Percentiles rank a stretch among this genome's conserved stretches.
These are phyloP conservation scores for Tolypeutes matacus DNA, from an alignment of 2,797 vertebrate species.

Conservation along the genomic window DNA sequence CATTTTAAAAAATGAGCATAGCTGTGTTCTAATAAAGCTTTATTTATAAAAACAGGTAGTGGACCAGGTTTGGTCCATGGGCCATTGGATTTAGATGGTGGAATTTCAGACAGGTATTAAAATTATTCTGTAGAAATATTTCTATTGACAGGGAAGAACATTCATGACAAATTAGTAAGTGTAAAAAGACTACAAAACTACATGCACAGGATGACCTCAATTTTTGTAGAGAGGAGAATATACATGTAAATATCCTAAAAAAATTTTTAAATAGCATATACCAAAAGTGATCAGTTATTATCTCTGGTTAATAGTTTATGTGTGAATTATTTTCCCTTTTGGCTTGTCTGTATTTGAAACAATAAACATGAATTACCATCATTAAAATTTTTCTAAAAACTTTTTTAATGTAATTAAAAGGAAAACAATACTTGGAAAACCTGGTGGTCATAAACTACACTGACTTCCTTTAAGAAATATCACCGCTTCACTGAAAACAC, in stretches of 20 bases:
- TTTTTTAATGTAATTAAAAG: conserved; percentile 19
- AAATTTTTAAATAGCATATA: background rate
- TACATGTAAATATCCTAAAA: background rate
- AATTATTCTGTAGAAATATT: conserved; percentile 12
- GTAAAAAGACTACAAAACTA: background rate
- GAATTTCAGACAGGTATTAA: background rate
- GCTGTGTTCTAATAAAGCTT: background rate
- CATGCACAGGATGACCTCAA: background rate
- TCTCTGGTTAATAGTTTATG: background rate
- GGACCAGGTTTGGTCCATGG: background rate
- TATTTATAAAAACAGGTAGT: background rate
- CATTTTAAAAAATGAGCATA: background rate
- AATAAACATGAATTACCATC: background rate
- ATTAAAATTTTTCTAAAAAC: background rate
- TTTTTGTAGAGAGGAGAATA: background rate
- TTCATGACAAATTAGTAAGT: background rate
- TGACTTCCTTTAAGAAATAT: background rate
- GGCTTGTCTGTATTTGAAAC: background rate
- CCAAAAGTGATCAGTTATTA: conserved; percentile 8
- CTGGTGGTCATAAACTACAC: background rate
- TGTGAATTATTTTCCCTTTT: background rate
- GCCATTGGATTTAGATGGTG: background rate
- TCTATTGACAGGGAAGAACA: background rate
- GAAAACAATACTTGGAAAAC: conserved; percentile 50
- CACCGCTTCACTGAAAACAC: background rate